Evolutionary conservation across 2,113 vertebrate species (phyloP), one percentile per base, ranked within the genome.

Genomic region (Furnarius figulus): DNA sequence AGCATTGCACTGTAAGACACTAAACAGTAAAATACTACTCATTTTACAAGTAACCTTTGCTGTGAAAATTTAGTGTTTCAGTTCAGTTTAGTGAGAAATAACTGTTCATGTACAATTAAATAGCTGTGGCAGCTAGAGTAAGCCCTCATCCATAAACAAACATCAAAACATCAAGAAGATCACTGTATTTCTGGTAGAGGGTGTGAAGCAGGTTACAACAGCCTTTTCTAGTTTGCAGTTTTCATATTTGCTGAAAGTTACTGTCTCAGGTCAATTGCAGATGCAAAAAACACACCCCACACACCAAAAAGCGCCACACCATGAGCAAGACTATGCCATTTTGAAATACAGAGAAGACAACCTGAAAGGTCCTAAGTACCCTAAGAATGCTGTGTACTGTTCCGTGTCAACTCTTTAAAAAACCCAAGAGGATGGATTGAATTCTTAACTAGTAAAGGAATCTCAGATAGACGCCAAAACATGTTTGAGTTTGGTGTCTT

Each of bases 1-100:
- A 79, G 17, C 30, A 46, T 52, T 58, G n/a, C 11, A 18, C 25
- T 62, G 18, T 52, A 63, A 80, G 65, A 63, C 19, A 56, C 78
- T 52, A 44, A 7, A 47, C 27, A 21, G 39, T 72, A 77, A 86
- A 90, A 59, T 71, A 44, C n/a, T 70, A 53, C 55, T 86, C 44
- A 62, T 68, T 87, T 93, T 68, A 46, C 40, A 58, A 42, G 20
- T 59, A 40, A 80, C 28, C 30, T 68, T 37, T 85, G n/a, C 90
- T 89, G 65, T 72, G 72, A 90, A 90, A 89, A 89, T 75, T 9
- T 6, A 81, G 75, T 76, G 90, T 94, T 95, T 86, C 76, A 71
- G 75, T 86, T 86, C 47, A 63, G 31, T 53, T 49, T 75, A 58
- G 10, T 53, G 52, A 78, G 61, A 85, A 94, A 8, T 62, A 79